Base-by-base conservation (phyloP, 2,797 vertebrate species). In the Micropoecilia bifurca region DNA sequence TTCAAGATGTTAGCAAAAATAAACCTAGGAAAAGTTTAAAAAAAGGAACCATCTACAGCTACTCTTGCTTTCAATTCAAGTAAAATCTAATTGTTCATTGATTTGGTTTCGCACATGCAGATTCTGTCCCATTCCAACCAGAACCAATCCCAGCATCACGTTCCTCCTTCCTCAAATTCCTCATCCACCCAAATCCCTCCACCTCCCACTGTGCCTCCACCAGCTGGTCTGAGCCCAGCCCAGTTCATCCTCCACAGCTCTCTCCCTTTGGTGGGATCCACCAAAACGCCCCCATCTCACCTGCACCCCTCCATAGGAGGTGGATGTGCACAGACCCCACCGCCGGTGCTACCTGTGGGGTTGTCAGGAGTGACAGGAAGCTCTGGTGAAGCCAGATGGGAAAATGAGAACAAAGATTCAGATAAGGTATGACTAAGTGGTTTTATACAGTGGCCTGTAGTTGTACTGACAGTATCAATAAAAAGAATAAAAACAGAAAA, bases 121-220 rank as follows among this genome's bases (percentile, higher is more conserved):
- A 98, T 98, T 88, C 95, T 98, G 71, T 97, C 96, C 76, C 97
- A 98, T 86, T 95, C 96, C 77, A 98, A 97, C 91, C 95, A 96
- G 89, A 96, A 69, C 91, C 95, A 96, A 85, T 55, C 93, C 1
- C 95, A 95, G 91, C 91, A 94, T 59, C 93, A 90, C 4, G 89
- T 87, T 50, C 88, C 94, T 28, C 83, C 93, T 3, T 88, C 95
- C 4, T 96, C 97, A 0, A 91, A 96, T 5, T 90, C 96, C 8
- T 92, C 95, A 46, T 93, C 96, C 55, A 79, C 95, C 45, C 96
- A 94, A 81, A 93, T 96, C 72, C 96, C 96, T 2, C 94, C 95
- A 7, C 95, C 96, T 80, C 91, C 95, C 0, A 89, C 96, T 28
- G 91, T 96, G 4, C 94, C 95, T 41, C 95, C 95, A 0, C 93